Evolutionary conservation across 1,140 invertebrate species (phyloP).

Genomic region (Saccostrea cuccullata): DNA sequence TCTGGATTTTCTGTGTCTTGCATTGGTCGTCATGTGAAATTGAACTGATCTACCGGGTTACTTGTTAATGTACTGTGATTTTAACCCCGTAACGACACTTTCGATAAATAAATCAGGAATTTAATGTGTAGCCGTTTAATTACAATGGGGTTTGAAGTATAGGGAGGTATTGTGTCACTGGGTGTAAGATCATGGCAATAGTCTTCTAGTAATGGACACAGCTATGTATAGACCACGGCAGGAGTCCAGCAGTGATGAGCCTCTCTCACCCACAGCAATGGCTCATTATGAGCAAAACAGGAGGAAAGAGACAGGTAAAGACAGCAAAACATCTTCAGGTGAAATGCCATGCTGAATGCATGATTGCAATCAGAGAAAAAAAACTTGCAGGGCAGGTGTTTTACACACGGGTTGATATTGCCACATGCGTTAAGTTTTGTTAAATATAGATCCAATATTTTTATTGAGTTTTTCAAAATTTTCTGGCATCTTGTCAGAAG

Average conservation of each 20-base stretch:
- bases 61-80: constrained; percentile 19
- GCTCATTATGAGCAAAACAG: constrained; percentile 73
- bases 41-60: neutral
- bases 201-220: constrained; percentile 5
- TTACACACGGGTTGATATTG: neutral
- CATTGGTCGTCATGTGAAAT: constrained; percentile 19
- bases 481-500: neutral
- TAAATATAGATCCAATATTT: neutral
- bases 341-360: constrained; percentile 7
- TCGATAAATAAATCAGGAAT: constrained; percentile 7
- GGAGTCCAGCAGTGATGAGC: constrained; percentile 53
- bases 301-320: constrained; percentile 69
- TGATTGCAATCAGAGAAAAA: constrained; percentile 10
- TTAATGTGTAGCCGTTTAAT: constrained; percentile 14
- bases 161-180: neutral
- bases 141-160: constrained; percentile 6
- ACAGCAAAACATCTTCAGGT: neutral
- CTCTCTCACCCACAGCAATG: constrained; percentile 66
- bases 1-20: neutral
- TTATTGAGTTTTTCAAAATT: neutral
- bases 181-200: neutral
- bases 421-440: neutral
- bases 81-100: constrained; percentile 37
- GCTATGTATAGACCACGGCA: neutral
- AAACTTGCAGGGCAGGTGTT: constrained; percentile 21